Conservation (phyloP, 2,888 invertebrate genomes). For the Epirrita christyi region DNA sequence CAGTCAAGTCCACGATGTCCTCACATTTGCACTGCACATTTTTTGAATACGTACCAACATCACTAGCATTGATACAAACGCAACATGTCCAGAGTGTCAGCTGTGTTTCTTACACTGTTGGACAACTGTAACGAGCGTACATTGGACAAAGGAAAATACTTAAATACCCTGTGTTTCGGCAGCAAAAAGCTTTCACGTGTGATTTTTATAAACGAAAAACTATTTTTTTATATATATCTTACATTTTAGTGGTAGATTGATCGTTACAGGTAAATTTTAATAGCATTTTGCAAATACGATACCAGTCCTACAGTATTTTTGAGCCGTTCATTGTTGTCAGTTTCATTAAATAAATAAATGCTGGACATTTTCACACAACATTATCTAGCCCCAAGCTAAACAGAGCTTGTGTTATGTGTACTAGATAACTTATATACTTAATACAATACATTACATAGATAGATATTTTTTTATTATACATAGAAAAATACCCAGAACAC, state of each 20-base stretch:
- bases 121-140: slow-evolving; percentile 44
- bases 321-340: not conserved
- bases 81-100: slow-evolving; percentile 1
- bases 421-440: too few relatives aligned
- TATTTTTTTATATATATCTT: not conserved
- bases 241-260: not conserved
- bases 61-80: too few relatives aligned
- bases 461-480: too few relatives aligned
- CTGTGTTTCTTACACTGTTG: slow-evolving; percentile 8
- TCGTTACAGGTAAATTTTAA: not conserved
- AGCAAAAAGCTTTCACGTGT: slow-evolving; percentile 37
- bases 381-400: too few relatives aligned
- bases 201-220: slow-evolving; percentile 26
- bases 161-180: slow-evolving; percentile 42
- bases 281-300: not conserved
- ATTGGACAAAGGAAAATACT: slow-evolving; percentile 51
- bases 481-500: too few relatives aligned
- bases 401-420: too few relatives aligned
- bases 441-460: too few relatives aligned
- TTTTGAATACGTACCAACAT: not conserved
- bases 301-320: not conserved
- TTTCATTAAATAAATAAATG: too few relatives aligned
- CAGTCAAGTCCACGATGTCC: too few relatives aligned
- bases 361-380: too few relatives aligned
- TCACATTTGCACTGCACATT: too few relatives aligned